A percentile compares a stretch with the other conserved stretches of the same genome.
Evolutionary conservation across 1,140 invertebrate genomes (phyloP).

Genomic region (Drosophila takahashii): DNA sequence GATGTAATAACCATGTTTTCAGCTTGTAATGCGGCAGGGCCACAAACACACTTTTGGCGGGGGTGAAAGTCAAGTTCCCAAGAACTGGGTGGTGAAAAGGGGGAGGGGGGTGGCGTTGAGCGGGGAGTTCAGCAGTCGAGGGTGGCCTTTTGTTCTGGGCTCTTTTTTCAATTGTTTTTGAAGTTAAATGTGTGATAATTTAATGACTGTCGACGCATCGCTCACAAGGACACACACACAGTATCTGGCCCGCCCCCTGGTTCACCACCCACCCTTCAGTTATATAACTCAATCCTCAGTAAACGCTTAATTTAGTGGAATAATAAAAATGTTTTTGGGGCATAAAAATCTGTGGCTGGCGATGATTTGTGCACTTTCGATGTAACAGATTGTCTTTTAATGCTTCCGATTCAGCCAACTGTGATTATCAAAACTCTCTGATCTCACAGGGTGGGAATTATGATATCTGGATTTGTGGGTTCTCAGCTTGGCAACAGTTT

Average conservation of each 20-base stretch:
- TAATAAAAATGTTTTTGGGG: conserved; percentile 82
- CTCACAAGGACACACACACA: conserved; percentile 33
- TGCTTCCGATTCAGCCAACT: conserved; percentile 36
- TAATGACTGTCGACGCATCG: conserved; percentile 83
- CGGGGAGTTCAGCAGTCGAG: conserved; percentile 23
- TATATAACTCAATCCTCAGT: conserved; percentile 42
- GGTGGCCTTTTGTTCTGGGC: conserved; percentile 33
- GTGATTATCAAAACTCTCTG: conserved; percentile 5
- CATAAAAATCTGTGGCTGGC: conserved; percentile 71
- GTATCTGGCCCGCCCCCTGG: conserved; percentile 9
- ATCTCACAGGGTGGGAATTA: conserved; percentile 18
- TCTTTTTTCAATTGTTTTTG: conserved; percentile 81
- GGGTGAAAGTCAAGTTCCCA: conserved; percentile 65
- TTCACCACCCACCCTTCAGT: conserved; percentile 12
- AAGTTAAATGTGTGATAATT: conserved; percentile 84
- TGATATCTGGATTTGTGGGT: conserved; percentile 1
- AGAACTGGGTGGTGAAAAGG: conserved; percentile 5
- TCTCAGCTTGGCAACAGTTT: conserved; percentile 19
- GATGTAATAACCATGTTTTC: conserved; percentile 85
- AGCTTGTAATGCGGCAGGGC: conserved; percentile 83
- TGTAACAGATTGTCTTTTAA: conserved; percentile 83
- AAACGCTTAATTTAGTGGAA: conserved; percentile 79
- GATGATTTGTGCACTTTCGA: conserved; percentile 80
- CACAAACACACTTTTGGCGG: conserved; percentile 44
- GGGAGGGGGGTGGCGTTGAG: conserved; percentile 22